Evolutionary conservation across 2,888 invertebrate genomes (phyloP).

Genomic region (Dichetophora obliterata): DNA sequence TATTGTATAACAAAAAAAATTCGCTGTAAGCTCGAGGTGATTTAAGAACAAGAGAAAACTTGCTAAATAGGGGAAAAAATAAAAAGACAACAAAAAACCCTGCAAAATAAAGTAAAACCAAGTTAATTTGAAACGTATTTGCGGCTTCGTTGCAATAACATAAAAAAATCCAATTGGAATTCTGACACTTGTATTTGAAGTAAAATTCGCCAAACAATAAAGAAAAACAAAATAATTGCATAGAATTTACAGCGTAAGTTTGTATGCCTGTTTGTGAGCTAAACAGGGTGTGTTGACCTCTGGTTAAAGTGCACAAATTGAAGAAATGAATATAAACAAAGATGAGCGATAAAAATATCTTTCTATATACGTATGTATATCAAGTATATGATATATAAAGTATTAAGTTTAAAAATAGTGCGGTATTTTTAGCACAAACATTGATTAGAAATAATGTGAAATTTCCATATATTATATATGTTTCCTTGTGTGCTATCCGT

Average conservation of each 20-base stretch:
- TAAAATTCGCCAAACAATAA: neutral
- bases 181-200: neutral
- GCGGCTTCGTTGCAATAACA: neutral
- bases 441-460: no score
- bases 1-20: constrained; percentile 34
- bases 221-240: constrained; percentile 6
- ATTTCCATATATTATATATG: no score
- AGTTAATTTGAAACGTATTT: neutral
- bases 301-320: neutral
- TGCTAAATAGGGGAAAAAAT: neutral
- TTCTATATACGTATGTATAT: no score
- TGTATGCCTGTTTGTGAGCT: constrained; percentile 15
- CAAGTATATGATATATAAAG: no score
- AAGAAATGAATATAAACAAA: neutral
- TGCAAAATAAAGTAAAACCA: neutral
- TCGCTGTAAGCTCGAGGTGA: neutral
- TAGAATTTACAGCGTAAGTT: constrained; percentile 17
- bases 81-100: neutral
- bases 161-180: constrained; percentile 4
- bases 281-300: constrained; percentile 33
- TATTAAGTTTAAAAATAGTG: no score
- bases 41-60: neutral
- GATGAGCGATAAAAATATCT: no score
- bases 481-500: no score
- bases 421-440: no score